Evolutionary conservation across 2,888 invertebrate species (phyloP), one percentile per base, ranked within the genome.

Genomic region (Drosophila mettleri): DNA sequence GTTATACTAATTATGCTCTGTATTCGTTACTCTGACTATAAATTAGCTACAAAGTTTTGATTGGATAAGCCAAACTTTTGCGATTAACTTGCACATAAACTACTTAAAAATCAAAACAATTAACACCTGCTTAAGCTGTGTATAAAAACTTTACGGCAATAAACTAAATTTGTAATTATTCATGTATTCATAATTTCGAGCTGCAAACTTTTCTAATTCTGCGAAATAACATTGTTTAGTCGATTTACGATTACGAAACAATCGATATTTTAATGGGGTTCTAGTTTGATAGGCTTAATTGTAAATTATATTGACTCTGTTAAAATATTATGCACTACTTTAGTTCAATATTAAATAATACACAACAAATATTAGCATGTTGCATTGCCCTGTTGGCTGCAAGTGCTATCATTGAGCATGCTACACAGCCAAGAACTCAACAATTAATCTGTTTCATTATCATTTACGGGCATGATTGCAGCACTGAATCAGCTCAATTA

Each of bases 391-490:
- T 10, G 14, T 34, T 34, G 6, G 2, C 7, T 7, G 18, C 0
- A 12, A n/a, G 7, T 22, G 33, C 41, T 59, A 12, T 9, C 18
- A 65, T 24, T 45, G 16, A 16, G 10, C 38, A 65, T 74, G 62
- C 66, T 84, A 48, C 64, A 59, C 45, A 46, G 39, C 51, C 57
- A 61, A 59, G 66, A 74, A 63, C 60, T 58, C 29, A 55, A 33
- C 72, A 69, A 86, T 82, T 86, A 75, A 83, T 83, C 73, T 80
- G 69, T 57, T 66, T 66, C 74, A 82, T 66, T 36, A 74, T 71
- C 41, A 57, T 55, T 77, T 68, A 69, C 68, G 58, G 59, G 60
- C 64, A 65, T 58, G 61, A 64, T 71, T 59, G 59, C 55, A 66
- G 65, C 68, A 69, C 66, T 55, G 61, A 70, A 67, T 60, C 53